phyloP scores from a whole-genome alignment of 2,797 vertebrate species.

The Dallia pectoralis region DNA sequence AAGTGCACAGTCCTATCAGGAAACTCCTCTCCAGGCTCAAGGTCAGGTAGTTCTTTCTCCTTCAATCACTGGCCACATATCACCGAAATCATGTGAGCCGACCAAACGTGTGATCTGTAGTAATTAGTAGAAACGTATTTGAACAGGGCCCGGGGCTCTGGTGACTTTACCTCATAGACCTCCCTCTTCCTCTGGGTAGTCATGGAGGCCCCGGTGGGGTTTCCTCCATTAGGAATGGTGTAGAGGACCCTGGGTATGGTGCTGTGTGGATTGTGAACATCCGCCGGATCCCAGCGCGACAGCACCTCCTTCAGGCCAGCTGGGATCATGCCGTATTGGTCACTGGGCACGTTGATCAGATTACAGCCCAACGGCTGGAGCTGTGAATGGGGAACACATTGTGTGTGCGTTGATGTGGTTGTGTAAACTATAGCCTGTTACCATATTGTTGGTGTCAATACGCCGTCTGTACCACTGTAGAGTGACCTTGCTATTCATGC shows the following conservation, averaged over 20 bases:
- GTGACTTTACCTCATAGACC: conserved; percentile 76
- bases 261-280: conserved; percentile 62
- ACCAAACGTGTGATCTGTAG: background rate
- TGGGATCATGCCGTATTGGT: conserved; percentile 82
- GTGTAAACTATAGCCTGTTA: background rate
- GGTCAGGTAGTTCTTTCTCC: no score
- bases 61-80: no score
- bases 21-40: background rate
- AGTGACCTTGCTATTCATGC: background rate
- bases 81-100: no score
- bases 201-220: conserved; percentile 83
- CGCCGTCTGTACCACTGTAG: background rate
- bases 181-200: conserved; percentile 78
- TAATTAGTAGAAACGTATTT: background rate
- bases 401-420: background rate
- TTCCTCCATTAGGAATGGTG: conserved; percentile 85
- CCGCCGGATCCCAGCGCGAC: conserved; percentile 76
- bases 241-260: conserved; percentile 74
- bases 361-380: conserved; percentile 81
- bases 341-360: conserved; percentile 77
- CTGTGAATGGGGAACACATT: conserved; percentile 51
- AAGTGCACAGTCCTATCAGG: no score
- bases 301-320: conserved; percentile 72
- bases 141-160: background rate
- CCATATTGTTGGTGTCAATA: background rate